Percentiles rank a stretch among this genome's conserved stretches.
Evolutionary conservation across 2,888 invertebrate species (phyloP).

Genomic region (Tromatobia lineatoria): DNA sequence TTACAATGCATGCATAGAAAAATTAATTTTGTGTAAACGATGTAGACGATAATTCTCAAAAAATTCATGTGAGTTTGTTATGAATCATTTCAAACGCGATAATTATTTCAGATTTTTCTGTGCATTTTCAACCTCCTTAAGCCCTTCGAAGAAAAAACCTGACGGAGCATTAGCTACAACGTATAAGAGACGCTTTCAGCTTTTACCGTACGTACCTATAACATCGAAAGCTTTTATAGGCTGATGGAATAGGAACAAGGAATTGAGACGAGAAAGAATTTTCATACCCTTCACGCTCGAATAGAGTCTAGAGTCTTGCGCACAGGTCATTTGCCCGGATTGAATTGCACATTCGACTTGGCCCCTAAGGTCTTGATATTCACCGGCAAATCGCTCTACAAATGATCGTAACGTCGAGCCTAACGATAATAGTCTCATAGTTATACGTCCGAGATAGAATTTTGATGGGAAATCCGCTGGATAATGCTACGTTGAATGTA

Average conservation of each 20-base stretch:
- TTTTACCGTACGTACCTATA: neutral
- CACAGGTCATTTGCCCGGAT: conserved; percentile 52
- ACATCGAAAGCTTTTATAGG: neutral
- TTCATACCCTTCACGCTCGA: conserved; percentile 49
- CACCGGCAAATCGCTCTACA: conserved; percentile 2
- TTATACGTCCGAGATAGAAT: conserved; percentile 38
- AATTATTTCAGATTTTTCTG: too few relatives aligned
- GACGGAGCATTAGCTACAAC: conserved; percentile 30
- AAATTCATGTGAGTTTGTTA: too few relatives aligned
- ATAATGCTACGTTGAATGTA: conserved; percentile 7
- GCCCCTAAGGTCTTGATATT: conserved; percentile 6
- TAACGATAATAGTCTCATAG: conserved; percentile 37
- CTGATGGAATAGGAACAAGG: neutral
- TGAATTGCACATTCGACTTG: conserved; percentile 22
- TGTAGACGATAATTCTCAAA: too few relatives aligned
- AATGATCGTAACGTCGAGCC: conserved; percentile 31
- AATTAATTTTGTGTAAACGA: too few relatives aligned
- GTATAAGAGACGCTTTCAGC: neutral
- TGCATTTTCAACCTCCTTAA: too few relatives aligned
- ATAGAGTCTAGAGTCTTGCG: conserved; percentile 17
- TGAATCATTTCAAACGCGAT: too few relatives aligned
- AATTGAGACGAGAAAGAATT: conserved; percentile 30
- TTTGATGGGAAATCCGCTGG: conserved; percentile 25
- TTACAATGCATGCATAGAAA: too few relatives aligned
- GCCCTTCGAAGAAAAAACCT: neutral